Evolutionary conservation across 2,113 vertebrate species (phyloP), one percentile per base, ranked within the genome.

Genomic region (Isichthys henryi): DNA sequence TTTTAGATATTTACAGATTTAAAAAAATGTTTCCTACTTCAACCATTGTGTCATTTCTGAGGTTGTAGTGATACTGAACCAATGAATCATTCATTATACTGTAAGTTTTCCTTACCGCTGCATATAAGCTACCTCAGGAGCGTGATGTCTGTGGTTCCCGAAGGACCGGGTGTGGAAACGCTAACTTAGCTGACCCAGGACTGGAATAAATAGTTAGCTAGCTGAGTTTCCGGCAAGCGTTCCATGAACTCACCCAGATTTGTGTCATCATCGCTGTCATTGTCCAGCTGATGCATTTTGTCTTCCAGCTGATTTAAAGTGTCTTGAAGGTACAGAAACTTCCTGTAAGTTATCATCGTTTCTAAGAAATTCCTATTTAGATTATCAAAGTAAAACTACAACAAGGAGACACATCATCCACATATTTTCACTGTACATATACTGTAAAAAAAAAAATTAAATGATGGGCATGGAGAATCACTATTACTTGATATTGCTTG

Each of bases 241-340:
- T 77, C 48, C 46, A 80, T 27, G 23, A 77, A 80, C 88, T 88
- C 62, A 88, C 88, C 88, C 19, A 82, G 9, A 8, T 80, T 52
- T 0, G 70, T 35, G 46, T 77, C 31, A 39, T 53, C 48, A 23
- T 49, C 35, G 3, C 45, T 2, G 45, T 10, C 80, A 13, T 49
- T 1, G 4, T 77, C 6, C 46, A 88, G 70, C 19, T 80, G 62
- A 50, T 52, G 11, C 27, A 88, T 80, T 48, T 88, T 88, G 6
- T 15, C 45, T 21, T 88, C 70, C 70, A 88, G 70, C 49, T 80
- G 46, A 31, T 50, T 88, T 35, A 77, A 66, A 50, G 74, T 27
- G 17, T 50, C 88, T 88, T n/a, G 10, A 62, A 53, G 46, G 46
- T 6, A 88, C 13, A 49, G 48, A 80, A 70, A 77, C 45, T 62